Base-by-base conservation (phyloP, 2,113 vertebrate species). In the Scomber japonicus region DNA sequence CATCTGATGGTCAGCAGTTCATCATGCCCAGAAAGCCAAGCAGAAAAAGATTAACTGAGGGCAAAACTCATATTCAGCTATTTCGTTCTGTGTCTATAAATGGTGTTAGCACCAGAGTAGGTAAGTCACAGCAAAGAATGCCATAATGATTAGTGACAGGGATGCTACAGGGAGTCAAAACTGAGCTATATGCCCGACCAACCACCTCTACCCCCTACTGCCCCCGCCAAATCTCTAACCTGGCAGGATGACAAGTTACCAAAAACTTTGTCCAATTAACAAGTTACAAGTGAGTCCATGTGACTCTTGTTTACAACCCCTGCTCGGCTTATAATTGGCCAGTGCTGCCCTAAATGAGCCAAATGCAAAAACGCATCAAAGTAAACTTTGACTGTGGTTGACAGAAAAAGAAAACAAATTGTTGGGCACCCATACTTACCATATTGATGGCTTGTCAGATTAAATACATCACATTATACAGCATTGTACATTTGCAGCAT, bases 231-330 rank as follows among this genome's bases (percentile, higher is more conserved):
- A 55, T 62, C 81, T 80, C 79, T 50, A 76, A 84, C 87, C 81
- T 88, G 86, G 74, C 83, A 83, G 67, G 45, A 79, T 84, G 88
- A 88, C 88, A 75, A 80, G 48, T 71, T 74, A 77, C 84, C 71
- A 40, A 51, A 83, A 88, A 85, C 72, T 59, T 75, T 69, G 46
- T 88, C 90, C 82, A 91, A 87, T 90, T 85, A 88, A 82, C 80
- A 48, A 80, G 73, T 68, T 62, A 60, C 82, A 44, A 75, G 60
- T 53, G 75, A 83, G 59, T 62, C 57, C 73, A 78, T 78, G 85
- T 86, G 81, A 88, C 77, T 88, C 70, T 74, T 90, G 81, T 82
- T 88, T 84, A 86, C 75, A 51, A 61, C 60, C 60, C 46, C 50
- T 21, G 68, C 50, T 72, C 56, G 74, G 75, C 62, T 69, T 77